A percentile compares a stretch with the other conserved stretches of the same genome.
Conservation (phyloP, 2,888 invertebrate species). For the Drosophila recens region DNA sequence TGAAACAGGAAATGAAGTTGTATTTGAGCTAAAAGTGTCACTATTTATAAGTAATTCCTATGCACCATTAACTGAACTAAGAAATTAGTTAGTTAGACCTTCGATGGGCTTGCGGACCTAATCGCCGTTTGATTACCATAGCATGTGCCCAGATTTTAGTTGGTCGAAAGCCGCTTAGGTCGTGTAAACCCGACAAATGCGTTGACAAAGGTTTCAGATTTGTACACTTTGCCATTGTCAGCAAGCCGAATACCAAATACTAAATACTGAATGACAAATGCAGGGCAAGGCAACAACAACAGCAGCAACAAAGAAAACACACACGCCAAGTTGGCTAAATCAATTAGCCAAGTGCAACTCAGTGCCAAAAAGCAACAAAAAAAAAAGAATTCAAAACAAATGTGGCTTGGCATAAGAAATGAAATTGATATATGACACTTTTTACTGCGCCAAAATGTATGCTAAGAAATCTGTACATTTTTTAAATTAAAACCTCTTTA, state of each 20-base stretch:
- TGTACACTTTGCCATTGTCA: conserved; percentile 52
- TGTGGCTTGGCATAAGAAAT: conserved; percentile 62
- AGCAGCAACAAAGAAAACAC: conserved; percentile 6
- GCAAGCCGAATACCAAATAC: conserved; percentile 37
- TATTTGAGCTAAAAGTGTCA: background rate
- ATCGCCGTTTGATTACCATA: conserved; percentile 48
- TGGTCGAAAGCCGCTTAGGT: conserved; percentile 71
- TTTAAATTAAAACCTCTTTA: background rate
- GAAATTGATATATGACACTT: conserved; percentile 8
- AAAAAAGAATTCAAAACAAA: conserved; percentile 3
- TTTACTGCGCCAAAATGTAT: conserved; percentile 55
- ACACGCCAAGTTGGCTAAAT: conserved; percentile 61
- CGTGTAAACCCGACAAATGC: conserved; percentile 71
- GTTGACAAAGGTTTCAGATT: conserved; percentile 62
- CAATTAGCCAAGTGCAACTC: conserved; percentile 76
- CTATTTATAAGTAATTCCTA: conserved; percentile 12
- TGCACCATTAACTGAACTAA: background rate
- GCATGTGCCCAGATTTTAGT: conserved; percentile 33
- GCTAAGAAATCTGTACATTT: conserved; percentile 42
- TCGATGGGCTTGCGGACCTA: conserved; percentile 30
- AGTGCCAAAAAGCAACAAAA: conserved; percentile 68
- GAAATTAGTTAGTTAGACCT: conserved; percentile 9
- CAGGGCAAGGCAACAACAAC: conserved; percentile 70
- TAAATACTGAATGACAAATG: conserved; percentile 22
- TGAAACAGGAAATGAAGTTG: conserved; percentile 36